phyloP scores from a whole-genome alignment of 2,113 vertebrate genomes.

The Mastomys natalensis region DNA sequence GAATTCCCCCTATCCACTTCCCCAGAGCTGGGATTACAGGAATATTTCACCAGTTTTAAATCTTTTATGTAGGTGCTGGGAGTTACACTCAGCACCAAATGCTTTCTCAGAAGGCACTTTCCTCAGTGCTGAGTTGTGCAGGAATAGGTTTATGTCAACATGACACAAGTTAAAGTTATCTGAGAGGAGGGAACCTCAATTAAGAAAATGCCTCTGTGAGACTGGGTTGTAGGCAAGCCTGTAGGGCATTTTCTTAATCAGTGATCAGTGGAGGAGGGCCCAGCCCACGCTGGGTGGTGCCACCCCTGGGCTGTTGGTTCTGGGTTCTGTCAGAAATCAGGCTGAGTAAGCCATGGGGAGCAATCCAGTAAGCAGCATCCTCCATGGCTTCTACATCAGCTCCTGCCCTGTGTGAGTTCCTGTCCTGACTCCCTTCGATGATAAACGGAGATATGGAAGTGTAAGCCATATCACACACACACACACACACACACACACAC shows the following conservation, averaged over 20 bases:
- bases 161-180: not conserved
- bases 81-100: not conserved
- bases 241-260: not conserved
- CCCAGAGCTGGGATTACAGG: not conserved
- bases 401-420: not conserved
- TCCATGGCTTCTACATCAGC: not conserved
- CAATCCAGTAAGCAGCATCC: not conserved
- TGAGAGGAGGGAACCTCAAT: not conserved
- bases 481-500: too few relatives aligned
- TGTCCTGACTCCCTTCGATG: not conserved
- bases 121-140: not conserved
- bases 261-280: not conserved
- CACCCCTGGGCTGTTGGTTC: not conserved
- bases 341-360: not conserved
- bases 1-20: not conserved
- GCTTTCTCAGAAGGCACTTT: not conserved
- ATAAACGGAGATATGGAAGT: not conserved
- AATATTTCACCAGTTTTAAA: not conserved
- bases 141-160: not conserved
- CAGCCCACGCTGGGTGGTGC: not conserved
- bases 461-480: too few relatives aligned
- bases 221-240: not conserved
- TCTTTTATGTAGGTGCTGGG: not conserved
- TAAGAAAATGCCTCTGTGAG: not conserved
- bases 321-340: not conserved